Evolutionary conservation across 1,140 invertebrate genomes (phyloP), one percentile per base, ranked within the genome.

Genomic region (Drosophila tsacasi): DNA sequence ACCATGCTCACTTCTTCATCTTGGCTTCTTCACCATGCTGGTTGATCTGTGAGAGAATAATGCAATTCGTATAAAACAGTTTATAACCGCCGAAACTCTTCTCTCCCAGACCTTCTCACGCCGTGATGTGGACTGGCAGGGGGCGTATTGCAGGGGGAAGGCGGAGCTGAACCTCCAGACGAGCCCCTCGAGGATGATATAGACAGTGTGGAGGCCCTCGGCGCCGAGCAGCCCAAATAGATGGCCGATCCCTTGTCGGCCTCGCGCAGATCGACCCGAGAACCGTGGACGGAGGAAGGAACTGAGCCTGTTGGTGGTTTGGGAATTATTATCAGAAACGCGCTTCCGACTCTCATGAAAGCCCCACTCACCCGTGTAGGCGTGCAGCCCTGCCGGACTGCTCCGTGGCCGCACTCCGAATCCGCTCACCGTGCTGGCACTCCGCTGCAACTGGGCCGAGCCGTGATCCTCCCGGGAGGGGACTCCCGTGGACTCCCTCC

Each of bases 321-420:
- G 32, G 21, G 19, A n/a, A 32, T 42, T 19, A 21, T 39, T 39
- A 25, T n/a, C 15, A 12, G 25, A 12, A 17, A 23, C 32, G 19
- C 19, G 12, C 4, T 5, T 9, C 15, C 15, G 21, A 37, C 37
- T n/a, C 17, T 19, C n/a, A 12, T n/a, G 10, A 25, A 9, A 25
- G 35, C 13, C 15, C 1, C 13, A 49, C 39, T 57, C 92, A 92
- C 96, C 96, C 60, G 96, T 96, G 81, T 96, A 96, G 77, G 95
- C 96, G 83, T 96, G 95, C 23, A 97, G 93, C 10, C 96, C 96
- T 13, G 96, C 95, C 1, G 96, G 96, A 46, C 96, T 96, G 23
- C 96, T 96, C 49, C 96, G 93, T 3, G 96, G 96, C 62, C 96
- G 93, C 54, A 92, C 81, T 25, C 81, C 67, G 40, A 94, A 94